Evolutionary conservation across 2,113 vertebrate genomes (phyloP).

Genomic region (Irena cyanogastra): DNA sequence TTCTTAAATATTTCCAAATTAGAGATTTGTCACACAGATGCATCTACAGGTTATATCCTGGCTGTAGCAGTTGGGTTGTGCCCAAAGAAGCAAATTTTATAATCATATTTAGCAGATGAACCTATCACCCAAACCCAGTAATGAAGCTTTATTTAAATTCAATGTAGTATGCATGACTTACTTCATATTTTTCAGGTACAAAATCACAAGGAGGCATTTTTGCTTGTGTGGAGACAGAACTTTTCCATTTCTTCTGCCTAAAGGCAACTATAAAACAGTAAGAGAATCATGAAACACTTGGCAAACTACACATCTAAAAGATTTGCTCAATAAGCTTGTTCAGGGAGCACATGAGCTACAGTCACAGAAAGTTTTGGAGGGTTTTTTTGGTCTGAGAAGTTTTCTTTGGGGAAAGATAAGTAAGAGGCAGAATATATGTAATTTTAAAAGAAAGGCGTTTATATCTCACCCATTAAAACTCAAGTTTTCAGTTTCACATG

Average conservation of each 20-base stretch:
- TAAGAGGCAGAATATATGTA: not conserved
- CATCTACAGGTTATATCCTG: not conserved
- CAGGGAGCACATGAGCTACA: fast-evolving
- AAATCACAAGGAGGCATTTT: slow-evolving; percentile 88
- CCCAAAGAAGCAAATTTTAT: not conserved
- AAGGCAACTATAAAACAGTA: slow-evolving; percentile 60
- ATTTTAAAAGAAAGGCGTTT: not conserved
- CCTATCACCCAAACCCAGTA: not conserved
- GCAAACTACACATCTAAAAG: not conserved
- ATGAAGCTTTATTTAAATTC: not conserved
- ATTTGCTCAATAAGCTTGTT: not conserved
- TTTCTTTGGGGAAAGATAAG: not conserved
- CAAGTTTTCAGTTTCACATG: not conserved
- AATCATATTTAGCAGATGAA: not conserved
- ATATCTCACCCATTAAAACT: not conserved
- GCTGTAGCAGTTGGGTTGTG: fast-evolving
- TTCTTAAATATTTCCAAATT: not conserved
- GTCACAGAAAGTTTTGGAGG: not conserved
- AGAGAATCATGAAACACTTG: not conserved
- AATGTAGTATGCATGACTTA: slow-evolving; percentile 48
- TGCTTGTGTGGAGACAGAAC: slow-evolving; percentile 15
- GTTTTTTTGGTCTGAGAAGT: not conserved
- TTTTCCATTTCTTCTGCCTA: slow-evolving; percentile 68
- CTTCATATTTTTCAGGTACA: slow-evolving; percentile 81
- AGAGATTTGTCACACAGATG: not conserved